phyloP scores from a whole-genome alignment of 1,140 invertebrate genomes.

The Platyscapa corneri region DNA sequence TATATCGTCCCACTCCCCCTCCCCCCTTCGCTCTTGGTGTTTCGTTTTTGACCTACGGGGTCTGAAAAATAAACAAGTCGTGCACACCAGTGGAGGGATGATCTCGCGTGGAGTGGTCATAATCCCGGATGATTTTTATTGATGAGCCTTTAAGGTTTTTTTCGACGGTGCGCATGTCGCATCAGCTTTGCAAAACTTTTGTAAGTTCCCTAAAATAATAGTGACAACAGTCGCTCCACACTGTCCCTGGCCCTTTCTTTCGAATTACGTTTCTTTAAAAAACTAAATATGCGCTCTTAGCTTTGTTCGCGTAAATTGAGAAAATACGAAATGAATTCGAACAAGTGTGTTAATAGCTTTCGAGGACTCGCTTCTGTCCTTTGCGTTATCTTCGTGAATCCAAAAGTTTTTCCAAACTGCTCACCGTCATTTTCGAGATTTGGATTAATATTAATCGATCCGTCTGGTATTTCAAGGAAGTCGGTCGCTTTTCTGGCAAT shows the following conservation, averaged over 20 bases:
- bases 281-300: too few species aligned
- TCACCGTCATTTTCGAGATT: too few species aligned
- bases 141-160: constrained; percentile 42
- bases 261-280: neutral
- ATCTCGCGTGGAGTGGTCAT: constrained; percentile 9
- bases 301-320: too few species aligned
- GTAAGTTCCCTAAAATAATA: neutral
- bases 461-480: too few species aligned
- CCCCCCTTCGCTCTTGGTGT: neutral
- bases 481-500: too few species aligned
- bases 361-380: too few species aligned
- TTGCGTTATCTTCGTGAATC: too few species aligned
- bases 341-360: too few species aligned
- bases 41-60: neutral
- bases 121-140: constrained; percentile 59
- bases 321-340: too few species aligned
- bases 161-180: too few species aligned
- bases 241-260: neutral
- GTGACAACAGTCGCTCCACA: neutral
- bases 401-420: too few species aligned
- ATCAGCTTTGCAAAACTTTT: neutral
- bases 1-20: constrained; percentile 8
- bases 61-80: constrained; percentile 54
- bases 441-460: too few species aligned
- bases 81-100: neutral